Percentiles rank a stretch among this genome's conserved stretches.
phyloP scores from a whole-genome alignment of 2,113 vertebrate genomes.

The Himantopus leucocephalus region DNA sequence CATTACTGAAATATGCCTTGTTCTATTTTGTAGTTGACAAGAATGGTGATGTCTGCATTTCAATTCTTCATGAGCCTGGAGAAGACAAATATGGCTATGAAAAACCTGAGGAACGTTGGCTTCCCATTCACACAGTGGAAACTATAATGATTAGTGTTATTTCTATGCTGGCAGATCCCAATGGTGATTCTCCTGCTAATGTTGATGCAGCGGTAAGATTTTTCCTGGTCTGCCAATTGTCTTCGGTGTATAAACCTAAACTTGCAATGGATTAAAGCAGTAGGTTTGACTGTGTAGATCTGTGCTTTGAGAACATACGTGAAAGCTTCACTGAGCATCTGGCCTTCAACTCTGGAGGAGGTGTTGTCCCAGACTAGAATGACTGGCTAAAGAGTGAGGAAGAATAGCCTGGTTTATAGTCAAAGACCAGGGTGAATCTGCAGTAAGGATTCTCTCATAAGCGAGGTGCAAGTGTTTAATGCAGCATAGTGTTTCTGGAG shows the following conservation, averaged over 20 bases:
- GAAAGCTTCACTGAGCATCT: background rate
- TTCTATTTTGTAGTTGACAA: constrained; percentile 89
- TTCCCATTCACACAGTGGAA: constrained; percentile 98
- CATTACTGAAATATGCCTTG: constrained; percentile 25
- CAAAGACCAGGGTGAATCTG: background rate
- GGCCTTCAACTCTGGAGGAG: background rate
- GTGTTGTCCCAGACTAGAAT: background rate
- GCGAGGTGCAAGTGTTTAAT: background rate
- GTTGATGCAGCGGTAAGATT: constrained; percentile 96
- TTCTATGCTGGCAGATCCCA: constrained; percentile 99
- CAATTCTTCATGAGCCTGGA: constrained; percentile 98
- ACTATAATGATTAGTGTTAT: constrained; percentile 99
- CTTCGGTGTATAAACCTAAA: background rate
- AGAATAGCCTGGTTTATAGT: background rate
- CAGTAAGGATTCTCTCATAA: background rate
- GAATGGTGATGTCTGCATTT: constrained; percentile 99
- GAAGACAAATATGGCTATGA: constrained; percentile 99
- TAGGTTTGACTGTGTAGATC: background rate
- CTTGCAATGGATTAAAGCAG: background rate
- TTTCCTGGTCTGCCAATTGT: background rate
- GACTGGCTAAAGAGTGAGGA: background rate
- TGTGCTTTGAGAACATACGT: background rate
- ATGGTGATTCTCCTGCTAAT: constrained; percentile 97
- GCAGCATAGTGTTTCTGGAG: background rate
- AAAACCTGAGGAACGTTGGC: constrained; percentile 98